Percentiles rank a stretch among this genome's conserved stretches.
Evolutionary conservation across 2,113 vertebrate genomes (phyloP).

Genomic region (Callocephalon fimbriatum): DNA sequence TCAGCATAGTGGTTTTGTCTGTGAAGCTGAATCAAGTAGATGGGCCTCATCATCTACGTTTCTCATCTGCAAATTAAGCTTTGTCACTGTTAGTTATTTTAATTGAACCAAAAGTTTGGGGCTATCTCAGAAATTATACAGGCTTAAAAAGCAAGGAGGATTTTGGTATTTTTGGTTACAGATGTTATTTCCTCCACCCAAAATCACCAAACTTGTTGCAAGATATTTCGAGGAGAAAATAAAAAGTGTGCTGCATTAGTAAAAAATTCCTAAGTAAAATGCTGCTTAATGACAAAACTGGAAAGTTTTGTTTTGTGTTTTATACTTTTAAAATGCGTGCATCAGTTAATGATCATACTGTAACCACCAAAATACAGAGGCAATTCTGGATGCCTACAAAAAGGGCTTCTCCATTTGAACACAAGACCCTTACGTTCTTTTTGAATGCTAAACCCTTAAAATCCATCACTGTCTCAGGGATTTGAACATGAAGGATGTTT

Average conservation of each 20-base stretch:
- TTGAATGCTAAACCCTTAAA: not conserved
- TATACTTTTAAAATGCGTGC: fast-evolving
- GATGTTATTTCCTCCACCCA: not conserved
- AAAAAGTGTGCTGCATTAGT: not conserved
- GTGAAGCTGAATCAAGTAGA: not conserved
- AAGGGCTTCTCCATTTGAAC: not conserved
- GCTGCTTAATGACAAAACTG: not conserved
- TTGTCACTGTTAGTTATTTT: not conserved
- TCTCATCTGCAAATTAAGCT: not conserved
- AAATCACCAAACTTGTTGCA: not conserved
- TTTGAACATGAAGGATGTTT: not conserved
- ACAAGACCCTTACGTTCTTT: not conserved
- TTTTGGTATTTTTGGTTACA: not conserved
- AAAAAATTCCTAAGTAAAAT: not conserved
- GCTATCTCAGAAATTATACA: not conserved
- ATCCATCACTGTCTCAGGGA: not conserved
- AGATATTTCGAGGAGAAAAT: not conserved
- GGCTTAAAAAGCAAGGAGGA: not conserved
- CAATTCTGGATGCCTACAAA: not conserved
- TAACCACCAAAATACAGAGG: not conserved
- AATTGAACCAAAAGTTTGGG: not conserved
- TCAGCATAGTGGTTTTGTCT: not conserved
- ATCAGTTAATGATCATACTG: not conserved
- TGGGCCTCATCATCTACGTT: fast-evolving
- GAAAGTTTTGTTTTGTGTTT: not conserved